Conservation (phyloP, 2,888 invertebrate species). For the Hemaris fuciformis region DNA sequence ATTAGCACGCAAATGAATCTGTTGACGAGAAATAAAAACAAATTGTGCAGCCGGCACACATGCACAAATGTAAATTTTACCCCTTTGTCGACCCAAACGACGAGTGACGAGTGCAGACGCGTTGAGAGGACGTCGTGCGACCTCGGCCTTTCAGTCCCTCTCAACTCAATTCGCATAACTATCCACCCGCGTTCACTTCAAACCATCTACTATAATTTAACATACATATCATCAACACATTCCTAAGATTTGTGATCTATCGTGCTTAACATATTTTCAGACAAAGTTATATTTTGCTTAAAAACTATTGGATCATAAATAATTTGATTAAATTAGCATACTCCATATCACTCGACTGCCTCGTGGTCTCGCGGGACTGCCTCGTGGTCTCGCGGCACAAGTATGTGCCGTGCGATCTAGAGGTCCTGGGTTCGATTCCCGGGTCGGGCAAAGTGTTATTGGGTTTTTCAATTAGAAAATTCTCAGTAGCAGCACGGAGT, state of each 20-base stretch:
- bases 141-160: background rate
- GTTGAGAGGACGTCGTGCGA: background rate
- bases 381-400: too few relatives aligned
- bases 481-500: too few relatives aligned
- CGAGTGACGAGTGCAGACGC: background rate
- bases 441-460: too few relatives aligned
- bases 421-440: too few relatives aligned
- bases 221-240: too few relatives aligned
- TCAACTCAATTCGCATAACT: too few relatives aligned
- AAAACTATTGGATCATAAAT: background rate
- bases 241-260: background rate
- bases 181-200: too few relatives aligned
- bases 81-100: background rate
- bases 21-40: conserved; percentile 10
- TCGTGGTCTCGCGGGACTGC: too few relatives aligned
- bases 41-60: background rate
- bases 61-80: conserved; percentile 3
- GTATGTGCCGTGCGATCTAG: too few relatives aligned
- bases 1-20: conserved; percentile 9
- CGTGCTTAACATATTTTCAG: background rate
- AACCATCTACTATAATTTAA: background rate
- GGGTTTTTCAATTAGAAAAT: too few relatives aligned
- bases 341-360: background rate
- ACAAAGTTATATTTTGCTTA: background rate
- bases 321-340: background rate